phyloP scores from a whole-genome alignment of 2,113 vertebrate genomes.

The Indicator indicator region DNA sequence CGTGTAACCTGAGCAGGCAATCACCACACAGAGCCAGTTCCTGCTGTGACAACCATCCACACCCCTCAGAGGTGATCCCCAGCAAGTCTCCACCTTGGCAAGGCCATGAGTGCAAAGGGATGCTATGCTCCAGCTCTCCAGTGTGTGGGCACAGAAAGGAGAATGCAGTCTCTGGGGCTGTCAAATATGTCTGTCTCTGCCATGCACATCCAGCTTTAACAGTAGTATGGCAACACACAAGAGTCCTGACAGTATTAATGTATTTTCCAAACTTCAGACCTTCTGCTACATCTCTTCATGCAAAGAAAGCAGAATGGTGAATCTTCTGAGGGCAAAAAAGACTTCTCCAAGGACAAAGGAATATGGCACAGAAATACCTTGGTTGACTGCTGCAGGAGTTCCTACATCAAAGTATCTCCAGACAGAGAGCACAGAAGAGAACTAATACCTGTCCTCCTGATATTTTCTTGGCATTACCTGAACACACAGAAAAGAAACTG shows the following conservation, averaged over 20 bases:
- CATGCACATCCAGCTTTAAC: not conserved
- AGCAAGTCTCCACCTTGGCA: not conserved
- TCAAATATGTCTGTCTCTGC: not conserved
- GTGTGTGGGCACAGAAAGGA: not conserved
- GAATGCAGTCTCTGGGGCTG: not conserved
- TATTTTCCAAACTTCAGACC: not conserved
- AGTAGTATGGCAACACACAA: not conserved
- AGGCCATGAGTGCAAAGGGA: not conserved
- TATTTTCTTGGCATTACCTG: not conserved
- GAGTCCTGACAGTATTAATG: not conserved
- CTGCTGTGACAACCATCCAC: not conserved
- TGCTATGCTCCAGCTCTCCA: not conserved
- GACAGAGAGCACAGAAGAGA: not conserved
- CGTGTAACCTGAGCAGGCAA: not conserved
- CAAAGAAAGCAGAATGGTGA: not conserved
- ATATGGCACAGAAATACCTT: not conserved
- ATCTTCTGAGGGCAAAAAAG: not conserved
- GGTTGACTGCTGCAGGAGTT: not conserved
- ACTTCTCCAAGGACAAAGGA: not conserved
- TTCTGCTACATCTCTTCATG: not conserved
- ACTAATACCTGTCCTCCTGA: not conserved
- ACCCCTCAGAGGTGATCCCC: not conserved
- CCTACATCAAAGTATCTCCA: not conserved
- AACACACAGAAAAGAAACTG: not conserved
- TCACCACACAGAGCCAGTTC: not conserved